Conservation (phyloP, 2,113 vertebrate genomes). For the Heterocephalus glaber region DNA sequence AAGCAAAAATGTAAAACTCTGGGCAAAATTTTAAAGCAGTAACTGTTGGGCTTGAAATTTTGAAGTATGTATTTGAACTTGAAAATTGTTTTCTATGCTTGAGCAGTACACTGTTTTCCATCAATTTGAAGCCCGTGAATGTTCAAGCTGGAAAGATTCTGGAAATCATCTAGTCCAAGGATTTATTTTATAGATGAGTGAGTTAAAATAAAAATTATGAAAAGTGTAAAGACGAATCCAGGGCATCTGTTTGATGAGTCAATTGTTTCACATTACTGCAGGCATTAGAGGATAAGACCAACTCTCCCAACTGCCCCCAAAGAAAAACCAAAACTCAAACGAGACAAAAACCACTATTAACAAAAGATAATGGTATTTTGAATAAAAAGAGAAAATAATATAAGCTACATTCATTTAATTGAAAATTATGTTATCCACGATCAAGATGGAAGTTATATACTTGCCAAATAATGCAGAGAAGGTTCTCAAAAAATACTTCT, state of each 20-base stretch:
- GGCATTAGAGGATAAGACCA: neutral
- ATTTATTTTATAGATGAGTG: slow-evolving; percentile 61
- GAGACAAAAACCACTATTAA: neutral
- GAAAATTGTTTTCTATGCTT: slow-evolving; percentile 66
- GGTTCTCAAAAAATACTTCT: neutral
- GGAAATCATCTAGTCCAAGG: slow-evolving; percentile 45
- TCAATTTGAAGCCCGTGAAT: slow-evolving; percentile 40
- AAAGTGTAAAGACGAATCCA: slow-evolving; percentile 23
- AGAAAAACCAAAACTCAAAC: neutral
- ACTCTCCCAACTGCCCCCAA: neutral
- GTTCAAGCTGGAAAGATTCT: slow-evolving; percentile 55
- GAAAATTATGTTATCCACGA: neutral
- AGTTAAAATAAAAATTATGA: slow-evolving; percentile 72
- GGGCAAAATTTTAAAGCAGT: slow-evolving; percentile 23
- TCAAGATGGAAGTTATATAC: neutral
- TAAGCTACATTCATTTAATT: neutral
- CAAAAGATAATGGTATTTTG: neutral
- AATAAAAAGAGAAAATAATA: slow-evolving; percentile 8
- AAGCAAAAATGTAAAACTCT: neutral
- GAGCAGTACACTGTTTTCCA: slow-evolving; percentile 17
- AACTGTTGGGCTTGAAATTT: slow-evolving; percentile 49
- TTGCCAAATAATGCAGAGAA: neutral
- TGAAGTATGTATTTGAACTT: slow-evolving; percentile 49
- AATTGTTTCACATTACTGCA: slow-evolving; percentile 1
- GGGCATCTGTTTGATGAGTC: slow-evolving; percentile 20